These are phyloP conservation scores for Ciona savignyi DNA, from an alignment of 23 tunicate species.

Conservation along the genomic window DNA sequence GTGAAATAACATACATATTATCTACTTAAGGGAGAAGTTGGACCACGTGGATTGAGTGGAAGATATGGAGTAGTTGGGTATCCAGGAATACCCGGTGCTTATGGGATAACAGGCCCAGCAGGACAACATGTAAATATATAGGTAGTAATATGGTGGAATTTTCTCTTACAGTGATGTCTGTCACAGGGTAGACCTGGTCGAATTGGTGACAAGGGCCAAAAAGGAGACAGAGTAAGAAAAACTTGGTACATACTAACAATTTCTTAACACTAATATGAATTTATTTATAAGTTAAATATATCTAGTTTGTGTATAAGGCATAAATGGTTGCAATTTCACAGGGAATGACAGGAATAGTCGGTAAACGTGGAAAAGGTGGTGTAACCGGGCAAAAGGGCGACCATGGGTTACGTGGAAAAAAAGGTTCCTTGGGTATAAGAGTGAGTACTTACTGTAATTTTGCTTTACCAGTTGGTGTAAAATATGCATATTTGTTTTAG, in stretches of 20 bases:
- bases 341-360: too few species aligned
- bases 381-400: neutral
- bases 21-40: neutral
- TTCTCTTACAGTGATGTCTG: neutral
- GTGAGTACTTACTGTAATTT: too few species aligned
- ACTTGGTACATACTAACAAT: neutral
- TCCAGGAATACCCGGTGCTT: neutral
- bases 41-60: neutral
- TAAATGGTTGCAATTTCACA: too few species aligned
- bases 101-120: constrained; percentile 6
- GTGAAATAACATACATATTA: neutral
- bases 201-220: neutral
- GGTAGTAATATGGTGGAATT: neutral
- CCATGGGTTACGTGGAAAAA: neutral
- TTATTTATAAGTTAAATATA: too few species aligned
- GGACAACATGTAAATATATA: constrained; percentile 8
- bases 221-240: constrained; percentile 8
- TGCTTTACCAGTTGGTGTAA: too few species aligned
- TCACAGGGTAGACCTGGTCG: neutral
- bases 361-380: neutral
- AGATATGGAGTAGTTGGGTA: neutral
- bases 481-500: neutral
- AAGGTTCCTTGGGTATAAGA: neutral
- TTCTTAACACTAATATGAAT: too few species aligned
- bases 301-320: too few species aligned